A percentile compares a stretch with the other conserved stretches of the same genome.
Evolutionary conservation across 2,888 invertebrate genomes (phyloP).

Genomic region (Leucoptera coffeella): DNA sequence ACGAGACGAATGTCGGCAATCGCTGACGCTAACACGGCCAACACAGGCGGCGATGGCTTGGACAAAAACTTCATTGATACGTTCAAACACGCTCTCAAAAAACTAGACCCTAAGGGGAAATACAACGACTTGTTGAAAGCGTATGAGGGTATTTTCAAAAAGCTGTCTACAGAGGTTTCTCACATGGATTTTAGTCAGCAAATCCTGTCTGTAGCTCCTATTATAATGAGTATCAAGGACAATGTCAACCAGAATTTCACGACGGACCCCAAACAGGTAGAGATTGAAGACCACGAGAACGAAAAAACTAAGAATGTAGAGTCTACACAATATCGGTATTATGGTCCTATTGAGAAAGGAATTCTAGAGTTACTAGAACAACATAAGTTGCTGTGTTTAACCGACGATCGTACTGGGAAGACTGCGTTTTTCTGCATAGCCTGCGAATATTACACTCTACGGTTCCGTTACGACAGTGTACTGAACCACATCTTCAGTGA

Average conservation of each 20-base stretch:
- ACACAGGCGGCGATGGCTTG: conserved; percentile 23
- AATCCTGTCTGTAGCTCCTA: conserved; percentile 36
- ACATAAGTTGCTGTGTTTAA: conserved; percentile 30
- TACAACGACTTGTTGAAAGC: conserved; percentile 33
- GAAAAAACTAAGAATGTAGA: conserved; percentile 30
- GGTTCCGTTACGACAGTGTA: conserved; percentile 42
- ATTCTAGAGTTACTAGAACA: conserved; percentile 27
- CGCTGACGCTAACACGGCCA: conserved; percentile 19
- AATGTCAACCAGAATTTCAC: conserved; percentile 43
- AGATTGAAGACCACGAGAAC: conserved; percentile 32
- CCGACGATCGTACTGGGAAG: conserved; percentile 41
- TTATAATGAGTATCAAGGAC: conserved; percentile 44
- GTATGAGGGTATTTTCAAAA: conserved; percentile 26
- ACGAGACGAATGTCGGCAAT: conserved; percentile 32
- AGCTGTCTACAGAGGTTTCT: conserved; percentile 21
- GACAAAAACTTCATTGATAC: conserved; percentile 24
- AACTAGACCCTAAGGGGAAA: too few relatives aligned
- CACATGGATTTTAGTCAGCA: conserved; percentile 26
- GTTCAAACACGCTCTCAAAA: conserved; percentile 23
- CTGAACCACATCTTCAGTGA: conserved; percentile 40
- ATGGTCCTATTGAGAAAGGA: conserved; percentile 33
- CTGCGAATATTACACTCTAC: conserved; percentile 38
- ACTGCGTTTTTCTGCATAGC: conserved; percentile 42
- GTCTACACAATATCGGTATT: conserved; percentile 35
- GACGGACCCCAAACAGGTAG: conserved; percentile 30